These are phyloP conservation scores for Andrena trimmerana DNA, from an alignment of 2,888 invertebrate genomes.

Conservation along the genomic window DNA sequence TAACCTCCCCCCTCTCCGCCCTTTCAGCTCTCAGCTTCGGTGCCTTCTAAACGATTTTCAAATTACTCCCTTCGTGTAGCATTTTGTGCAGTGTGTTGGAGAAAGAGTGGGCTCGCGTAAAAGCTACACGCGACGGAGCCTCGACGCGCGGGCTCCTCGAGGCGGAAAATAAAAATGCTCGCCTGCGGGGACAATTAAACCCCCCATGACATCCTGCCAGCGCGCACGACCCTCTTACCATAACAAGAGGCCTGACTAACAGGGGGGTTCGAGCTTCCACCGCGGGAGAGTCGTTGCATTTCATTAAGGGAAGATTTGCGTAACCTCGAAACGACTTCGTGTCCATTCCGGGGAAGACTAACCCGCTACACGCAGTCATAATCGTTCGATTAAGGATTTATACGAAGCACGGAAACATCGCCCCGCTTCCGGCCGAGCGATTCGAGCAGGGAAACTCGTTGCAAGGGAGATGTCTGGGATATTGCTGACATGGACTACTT, in stretches of 20 bases:
- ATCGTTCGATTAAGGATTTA: slow-evolving; percentile 3
- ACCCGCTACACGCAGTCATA: too few relatives aligned
- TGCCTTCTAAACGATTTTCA: slow-evolving; percentile 14
- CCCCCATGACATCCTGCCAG: slow-evolving; percentile 42
- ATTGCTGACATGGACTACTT: too few relatives aligned
- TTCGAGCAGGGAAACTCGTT: too few relatives aligned
- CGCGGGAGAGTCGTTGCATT: slow-evolving; percentile 18
- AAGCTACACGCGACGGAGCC: background rate
- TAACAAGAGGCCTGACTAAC: slow-evolving; percentile 65
- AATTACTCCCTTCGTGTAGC: slow-evolving; percentile 1
- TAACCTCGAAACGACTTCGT: background rate
- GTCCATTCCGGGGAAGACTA: background rate
- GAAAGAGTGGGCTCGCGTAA: slow-evolving; percentile 15
- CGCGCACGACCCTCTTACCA: slow-evolving; percentile 58
- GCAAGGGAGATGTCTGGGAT: too few relatives aligned
- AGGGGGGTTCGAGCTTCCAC: slow-evolving; percentile 42
- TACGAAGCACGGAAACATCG: too few relatives aligned
- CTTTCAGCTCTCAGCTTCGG: too few relatives aligned
- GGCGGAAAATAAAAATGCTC: slow-evolving; percentile 50
- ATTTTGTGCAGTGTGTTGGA: background rate
- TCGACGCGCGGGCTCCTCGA: slow-evolving; percentile 1
- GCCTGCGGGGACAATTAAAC: slow-evolving; percentile 48
- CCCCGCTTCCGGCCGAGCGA: too few relatives aligned
- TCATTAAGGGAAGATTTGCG: slow-evolving; percentile 43
- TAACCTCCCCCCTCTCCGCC: too few relatives aligned